phyloP scores from a whole-genome alignment of 2,888 invertebrate genomes.

The Drosophila tripunctata region DNA sequence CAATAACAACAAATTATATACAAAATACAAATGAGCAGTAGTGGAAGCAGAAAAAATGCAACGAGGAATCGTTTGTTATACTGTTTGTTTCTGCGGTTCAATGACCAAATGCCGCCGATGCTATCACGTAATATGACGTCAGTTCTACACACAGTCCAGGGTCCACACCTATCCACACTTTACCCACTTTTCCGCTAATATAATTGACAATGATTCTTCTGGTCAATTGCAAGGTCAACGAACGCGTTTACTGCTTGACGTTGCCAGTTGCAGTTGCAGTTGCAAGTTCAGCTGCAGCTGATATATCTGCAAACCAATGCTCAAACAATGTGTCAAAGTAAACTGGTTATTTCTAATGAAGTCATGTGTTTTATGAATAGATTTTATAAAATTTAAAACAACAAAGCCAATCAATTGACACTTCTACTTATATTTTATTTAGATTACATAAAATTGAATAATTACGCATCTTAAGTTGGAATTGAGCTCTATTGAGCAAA shows the following conservation, averaged over 20 bases:
- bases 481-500: no score
- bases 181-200: constrained; percentile 2
- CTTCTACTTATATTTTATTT: background rate
- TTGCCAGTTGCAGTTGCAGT: constrained; percentile 38
- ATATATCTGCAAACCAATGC: constrained; percentile 26
- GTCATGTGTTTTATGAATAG: constrained; percentile 28
- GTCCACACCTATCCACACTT: constrained; percentile 49
- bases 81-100: constrained; percentile 46
- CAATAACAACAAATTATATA: background rate
- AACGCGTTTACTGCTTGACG: constrained; percentile 71
- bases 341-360: constrained; percentile 3
- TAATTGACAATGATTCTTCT: constrained; percentile 22
- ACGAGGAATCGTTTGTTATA: constrained; percentile 28
- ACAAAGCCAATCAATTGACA: no score
- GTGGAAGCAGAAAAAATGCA: constrained; percentile 16
- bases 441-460: background rate
- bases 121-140: constrained; percentile 40
- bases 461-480: no score
- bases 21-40: background rate
- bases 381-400: constrained; percentile 9
- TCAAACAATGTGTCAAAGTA: constrained; percentile 15
- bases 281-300: constrained; percentile 17
- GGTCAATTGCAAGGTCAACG: constrained; percentile 84
- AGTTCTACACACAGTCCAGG: no score
- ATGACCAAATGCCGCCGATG: constrained; percentile 67